These are phyloP conservation scores for Calameuta filiformis DNA, from an alignment of 2,888 invertebrate genomes.

Conservation along the genomic window DNA sequence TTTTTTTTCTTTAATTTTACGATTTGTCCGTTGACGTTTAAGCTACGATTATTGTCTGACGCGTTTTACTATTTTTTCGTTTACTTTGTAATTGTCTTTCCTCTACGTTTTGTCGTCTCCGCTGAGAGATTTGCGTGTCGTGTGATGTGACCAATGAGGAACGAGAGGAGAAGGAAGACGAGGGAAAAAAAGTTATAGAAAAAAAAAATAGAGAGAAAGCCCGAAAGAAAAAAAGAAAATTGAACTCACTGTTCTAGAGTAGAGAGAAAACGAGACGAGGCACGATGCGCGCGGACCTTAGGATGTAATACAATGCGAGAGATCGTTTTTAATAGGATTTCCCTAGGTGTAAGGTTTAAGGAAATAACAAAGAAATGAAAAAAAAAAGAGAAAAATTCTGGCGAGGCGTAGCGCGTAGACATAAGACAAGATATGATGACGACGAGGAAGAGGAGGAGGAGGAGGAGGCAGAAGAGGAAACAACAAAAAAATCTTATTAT, in stretches of 20 bases:
- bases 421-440: neutral
- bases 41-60: neutral
- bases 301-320: neutral
- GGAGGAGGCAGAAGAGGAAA: neutral
- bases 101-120: constrained; percentile 4
- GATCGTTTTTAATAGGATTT: neutral
- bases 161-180: constrained; percentile 11
- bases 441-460: neutral
- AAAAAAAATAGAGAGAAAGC: constrained; percentile 32
- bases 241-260: neutral
- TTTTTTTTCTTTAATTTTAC: constrained; percentile 9
- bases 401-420: constrained; percentile 51
- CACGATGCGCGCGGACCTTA: neutral
- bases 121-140: constrained; percentile 8
- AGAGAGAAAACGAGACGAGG: neutral
- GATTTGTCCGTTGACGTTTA: neutral
- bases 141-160: constrained; percentile 23
- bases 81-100: constrained; percentile 3
- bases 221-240: constrained; percentile 9
- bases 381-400: constrained; percentile 16
- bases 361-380: constrained; percentile 23
- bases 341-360: constrained; percentile 25
- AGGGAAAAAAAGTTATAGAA: constrained; percentile 11
- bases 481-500: neutral
- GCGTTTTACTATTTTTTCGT: neutral